Base-by-base conservation (phyloP, 1,140 invertebrate genomes). In the Drosophila nannoptera region DNA sequence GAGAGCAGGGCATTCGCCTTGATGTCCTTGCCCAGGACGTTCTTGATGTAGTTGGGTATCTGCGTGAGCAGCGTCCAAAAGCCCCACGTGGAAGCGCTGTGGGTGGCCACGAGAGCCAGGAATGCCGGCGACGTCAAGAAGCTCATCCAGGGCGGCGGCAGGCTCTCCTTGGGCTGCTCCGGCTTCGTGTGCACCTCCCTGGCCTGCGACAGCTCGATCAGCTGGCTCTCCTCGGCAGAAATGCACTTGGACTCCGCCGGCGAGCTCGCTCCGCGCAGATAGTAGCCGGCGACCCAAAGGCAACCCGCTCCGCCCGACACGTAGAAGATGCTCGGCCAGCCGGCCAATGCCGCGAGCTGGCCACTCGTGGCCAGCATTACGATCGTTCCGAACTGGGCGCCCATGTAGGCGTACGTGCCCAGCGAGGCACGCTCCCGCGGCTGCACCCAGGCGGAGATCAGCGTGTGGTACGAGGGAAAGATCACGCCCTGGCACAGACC, bases 31-130 rank as follows among this genome's bases (percentile, higher is more conserved):
- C 93, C 90, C 0, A 99, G 91, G 0, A 98, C 93, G 58, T 93
- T 92, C 33, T 94, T 94, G 92, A 99, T 94, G 84, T 97, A 99
- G 0, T 93, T 95, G 0, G 98, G 98, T 77, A 99, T 94, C 90
- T 97, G 94, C 0, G 96, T 97, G 16, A 99, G 90, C 22, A 99
- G 91, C 4, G 96, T 98, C 92, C 97, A 98, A 88, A 96, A 97
- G 0, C 96, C 97, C 97, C 97, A 99, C 84, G 96, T 97, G 77
- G 97, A 94, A 0, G 95, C 93, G 80, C 95, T 94, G 83, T 98
- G 96, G 0, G 93, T 93, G 0, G 96, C 90, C 12, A 96, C 92
- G 8, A 98, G 90, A 0, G 96, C 94, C 94, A 94, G 95, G 70
- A 98, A 93, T 0, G 97, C 94, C 4, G 93, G 61, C 2, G 95